A percentile compares a stretch with the other conserved stretches of the same genome.
Evolutionary conservation across 2,797 vertebrate genomes (phyloP).

Genomic region (Smutsia temminckii): DNA sequence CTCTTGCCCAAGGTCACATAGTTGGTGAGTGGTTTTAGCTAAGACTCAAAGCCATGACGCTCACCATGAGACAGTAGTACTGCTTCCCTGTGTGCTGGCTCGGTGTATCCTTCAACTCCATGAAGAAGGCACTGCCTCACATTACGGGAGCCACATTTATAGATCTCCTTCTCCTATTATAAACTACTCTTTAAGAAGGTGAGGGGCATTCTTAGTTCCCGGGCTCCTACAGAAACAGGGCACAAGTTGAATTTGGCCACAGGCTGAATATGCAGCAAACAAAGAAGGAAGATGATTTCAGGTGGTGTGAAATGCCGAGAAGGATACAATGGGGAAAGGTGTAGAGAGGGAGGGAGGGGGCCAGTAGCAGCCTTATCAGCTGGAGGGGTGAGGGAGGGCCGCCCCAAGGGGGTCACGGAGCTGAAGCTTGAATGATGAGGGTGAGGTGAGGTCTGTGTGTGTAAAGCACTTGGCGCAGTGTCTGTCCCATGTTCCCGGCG

Average conservation of each 20-base stretch:
- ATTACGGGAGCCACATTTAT: not conserved
- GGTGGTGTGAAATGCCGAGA: not conserved
- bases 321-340: not conserved
- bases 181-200: not conserved
- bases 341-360: not conserved
- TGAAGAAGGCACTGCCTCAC: not conserved
- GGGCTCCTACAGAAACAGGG: not conserved
- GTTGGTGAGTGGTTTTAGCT: not conserved
- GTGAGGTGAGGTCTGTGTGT: not conserved
- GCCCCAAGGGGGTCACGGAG: fast-evolving
- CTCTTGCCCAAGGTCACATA: not conserved
- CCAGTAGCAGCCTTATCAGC: not conserved
- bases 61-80: fast-evolving
- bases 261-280: not conserved
- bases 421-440: not conserved
- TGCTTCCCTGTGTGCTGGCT: not conserved
- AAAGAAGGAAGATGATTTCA: not conserved
- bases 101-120: not conserved
- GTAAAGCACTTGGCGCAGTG: fast-evolving
- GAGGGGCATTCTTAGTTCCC: not conserved
- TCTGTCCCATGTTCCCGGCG: not conserved
- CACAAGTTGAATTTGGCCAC: not conserved
- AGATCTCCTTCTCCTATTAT: not conserved
- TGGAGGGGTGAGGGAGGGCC: not conserved
- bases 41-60: not conserved